Evolutionary conservation across 2,113 vertebrate species (phyloP), one percentile per base, ranked within the genome.

Genomic region (Pseudorectes ferrugineus): DNA sequence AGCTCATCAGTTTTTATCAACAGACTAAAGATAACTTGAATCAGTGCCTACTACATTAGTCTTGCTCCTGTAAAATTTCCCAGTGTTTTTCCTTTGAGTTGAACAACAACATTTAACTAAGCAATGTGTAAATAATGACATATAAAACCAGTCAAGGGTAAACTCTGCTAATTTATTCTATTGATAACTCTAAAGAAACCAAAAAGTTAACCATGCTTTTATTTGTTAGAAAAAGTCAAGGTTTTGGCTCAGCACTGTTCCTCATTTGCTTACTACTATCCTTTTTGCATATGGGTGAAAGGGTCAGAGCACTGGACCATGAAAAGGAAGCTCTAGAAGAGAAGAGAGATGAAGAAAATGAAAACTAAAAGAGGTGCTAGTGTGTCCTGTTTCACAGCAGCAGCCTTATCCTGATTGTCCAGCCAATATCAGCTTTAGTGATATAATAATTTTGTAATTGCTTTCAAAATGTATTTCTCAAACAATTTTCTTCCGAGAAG

Each of bases 1-100:
- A 73, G 33, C 17, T 88, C 35, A 75, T 76, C 72, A 75, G 45
- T 84, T 92, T 97, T 92, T 95, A 40, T 87, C 73, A 91, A 68
- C 52, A 88, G 45, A 89, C 63, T 82, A n/a, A 76, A 82, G 71
- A 57, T 81, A 45, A 79, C 72, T 62, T 90, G 85, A 59, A 67
- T 26, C 55, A 68, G 28, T 81, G 31, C 33, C 28, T 75, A 42
- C 78, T 33, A 63, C 17, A 10, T 77, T 42, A 49, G 24, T 43
- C 33, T 36, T 57, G 8, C 3, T 49, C 42, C 9, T 70, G 15
- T 89, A 73, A 76, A 91, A 63, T 72, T 78, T 67, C 11, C 16
- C 25, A 59, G 6, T 36, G 40, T 15, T 84, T 62, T 87, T 52
- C 8, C 23, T 65, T 83, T 58, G 13, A n/a, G 21, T 66, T 81